Conservation (phyloP, 2,888 invertebrate species). For the Caenorhabditis doughertyi region DNA sequence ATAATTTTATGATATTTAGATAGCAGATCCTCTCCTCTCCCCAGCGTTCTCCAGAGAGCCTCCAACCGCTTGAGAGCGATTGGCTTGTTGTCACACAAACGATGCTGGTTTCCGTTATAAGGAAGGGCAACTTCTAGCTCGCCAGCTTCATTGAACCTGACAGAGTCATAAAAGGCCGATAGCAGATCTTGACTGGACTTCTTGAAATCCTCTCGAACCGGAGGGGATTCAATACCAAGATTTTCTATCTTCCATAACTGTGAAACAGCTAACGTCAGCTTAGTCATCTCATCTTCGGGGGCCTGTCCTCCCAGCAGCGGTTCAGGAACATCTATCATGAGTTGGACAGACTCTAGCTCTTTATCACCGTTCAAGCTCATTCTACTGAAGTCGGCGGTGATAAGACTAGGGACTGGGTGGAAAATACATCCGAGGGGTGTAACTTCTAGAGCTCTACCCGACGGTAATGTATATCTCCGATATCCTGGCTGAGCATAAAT, state of each 20-base stretch:
- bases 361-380: too few relatives aligned
- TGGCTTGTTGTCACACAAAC: background rate
- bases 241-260: background rate
- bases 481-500: background rate
- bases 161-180: background rate
- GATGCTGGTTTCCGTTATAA: slow-evolving; percentile 5
- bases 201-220: background rate
- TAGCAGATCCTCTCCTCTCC: background rate
- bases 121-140: slow-evolving; percentile 16
- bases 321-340: too few relatives aligned
- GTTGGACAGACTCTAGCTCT: too few relatives aligned
- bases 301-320: too few relatives aligned
- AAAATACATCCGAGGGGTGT: background rate
- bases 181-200: background rate
- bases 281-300: background rate
- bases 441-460: background rate
- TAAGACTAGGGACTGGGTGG: background rate
- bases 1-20: slow-evolving; percentile 16
- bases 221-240: background rate
- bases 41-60: background rate
- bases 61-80: background rate
- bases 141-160: background rate
- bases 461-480: background rate
- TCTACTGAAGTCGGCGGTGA: too few relatives aligned
- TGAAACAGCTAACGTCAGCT: background rate